phyloP scores from a whole-genome alignment of 2,888 invertebrate species.

The Tineola bisselliella region DNA sequence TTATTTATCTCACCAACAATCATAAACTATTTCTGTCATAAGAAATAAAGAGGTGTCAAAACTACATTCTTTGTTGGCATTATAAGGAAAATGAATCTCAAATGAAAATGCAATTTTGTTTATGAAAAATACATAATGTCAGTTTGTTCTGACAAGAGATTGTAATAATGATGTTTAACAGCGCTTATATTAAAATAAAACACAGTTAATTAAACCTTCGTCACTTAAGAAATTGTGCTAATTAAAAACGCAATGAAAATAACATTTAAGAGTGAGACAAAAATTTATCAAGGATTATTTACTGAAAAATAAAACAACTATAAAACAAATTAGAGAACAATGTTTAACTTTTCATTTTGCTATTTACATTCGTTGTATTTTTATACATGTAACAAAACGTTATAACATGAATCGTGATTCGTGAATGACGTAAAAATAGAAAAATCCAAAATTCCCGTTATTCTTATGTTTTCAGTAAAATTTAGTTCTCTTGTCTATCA shows the following conservation, averaged over 20 bases:
- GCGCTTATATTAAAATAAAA: not conserved
- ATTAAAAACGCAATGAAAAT: not conserved
- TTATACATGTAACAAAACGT: not conserved
- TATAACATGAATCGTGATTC: not conserved
- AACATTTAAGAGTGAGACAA: not conserved
- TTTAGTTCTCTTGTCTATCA: not conserved
- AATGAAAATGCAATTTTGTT: too few relatives aligned
- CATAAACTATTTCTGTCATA: too few relatives aligned
- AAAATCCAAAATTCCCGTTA: not conserved
- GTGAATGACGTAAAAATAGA: not conserved
- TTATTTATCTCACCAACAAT: too few relatives aligned
- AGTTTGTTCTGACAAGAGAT: not conserved
- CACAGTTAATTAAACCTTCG: not conserved
- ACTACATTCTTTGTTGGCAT: too few relatives aligned
- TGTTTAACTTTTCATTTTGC: not conserved
- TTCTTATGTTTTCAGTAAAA: not conserved
- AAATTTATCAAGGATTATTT: not conserved
- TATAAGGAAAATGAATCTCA: too few relatives aligned
- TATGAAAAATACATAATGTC: too few relatives aligned
- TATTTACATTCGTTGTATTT: not conserved
- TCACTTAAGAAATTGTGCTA: not conserved
- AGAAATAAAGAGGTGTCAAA: too few relatives aligned
- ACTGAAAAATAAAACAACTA: not conserved
- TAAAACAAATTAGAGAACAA: not conserved
- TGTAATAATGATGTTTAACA: not conserved